Percentiles rank a stretch among this genome's conserved stretches.
Evolutionary conservation across 2,797 vertebrate genomes (phyloP).

Genomic region (Rhyacichthys aspro): DNA sequence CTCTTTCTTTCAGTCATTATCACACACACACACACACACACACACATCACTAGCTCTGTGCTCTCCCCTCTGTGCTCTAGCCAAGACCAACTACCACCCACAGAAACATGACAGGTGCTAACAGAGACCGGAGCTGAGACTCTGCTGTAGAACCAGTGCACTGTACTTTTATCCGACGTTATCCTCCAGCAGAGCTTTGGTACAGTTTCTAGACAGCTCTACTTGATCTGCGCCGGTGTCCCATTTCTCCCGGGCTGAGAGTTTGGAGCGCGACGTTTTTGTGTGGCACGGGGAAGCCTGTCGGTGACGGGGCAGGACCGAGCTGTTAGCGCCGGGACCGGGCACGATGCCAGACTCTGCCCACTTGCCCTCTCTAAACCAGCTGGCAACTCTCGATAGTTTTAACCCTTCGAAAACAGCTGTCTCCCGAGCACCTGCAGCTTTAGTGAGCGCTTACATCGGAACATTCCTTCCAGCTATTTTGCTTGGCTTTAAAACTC

Average conservation of each 20-base stretch:
- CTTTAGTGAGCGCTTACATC: no score
- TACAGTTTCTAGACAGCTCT: conserved; percentile 21
- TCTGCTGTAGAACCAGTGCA: conserved; percentile 21
- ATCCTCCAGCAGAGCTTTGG: not conserved
- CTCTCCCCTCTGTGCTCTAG: conserved; percentile 15
- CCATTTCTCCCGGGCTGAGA: conserved; percentile 12
- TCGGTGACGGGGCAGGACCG: conserved; percentile 35
- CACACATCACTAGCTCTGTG: not conserved
- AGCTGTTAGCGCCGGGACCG: conserved; percentile 41
- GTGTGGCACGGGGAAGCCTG: conserved; percentile 55
- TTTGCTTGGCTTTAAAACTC: no score
- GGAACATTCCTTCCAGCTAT: no score
- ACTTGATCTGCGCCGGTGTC: conserved; percentile 6
- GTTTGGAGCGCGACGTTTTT: conserved; percentile 47
- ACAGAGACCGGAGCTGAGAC: conserved; percentile 50
- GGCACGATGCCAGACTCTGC: conserved; percentile 64
- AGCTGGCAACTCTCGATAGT: conserved; percentile 54
- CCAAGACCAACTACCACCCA: conserved; percentile 54
- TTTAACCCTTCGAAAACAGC: conserved; percentile 57
- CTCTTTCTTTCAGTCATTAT: conserved; percentile 1
- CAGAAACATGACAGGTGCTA: conserved; percentile 66
- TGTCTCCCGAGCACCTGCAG: not conserved
- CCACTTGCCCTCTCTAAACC: conserved; percentile 60
- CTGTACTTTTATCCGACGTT: conserved; percentile 18
- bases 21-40: not conserved